Base-by-base conservation (phyloP, 2,797 vertebrate species). In the Megaceryle alcyon region DNA sequence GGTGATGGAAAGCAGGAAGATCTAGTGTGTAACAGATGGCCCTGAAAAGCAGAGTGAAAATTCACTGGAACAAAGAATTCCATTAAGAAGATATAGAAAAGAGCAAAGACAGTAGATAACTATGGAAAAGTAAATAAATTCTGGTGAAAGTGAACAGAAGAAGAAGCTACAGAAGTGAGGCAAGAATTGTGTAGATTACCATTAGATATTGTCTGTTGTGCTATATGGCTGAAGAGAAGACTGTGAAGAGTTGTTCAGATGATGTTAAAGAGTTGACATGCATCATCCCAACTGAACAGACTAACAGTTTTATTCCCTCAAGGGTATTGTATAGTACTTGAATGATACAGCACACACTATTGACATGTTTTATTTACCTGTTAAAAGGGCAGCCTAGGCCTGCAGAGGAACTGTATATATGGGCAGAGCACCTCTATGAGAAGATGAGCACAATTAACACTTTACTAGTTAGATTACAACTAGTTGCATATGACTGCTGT, bases 331-430 rank as follows among this genome's bases (percentile, higher is more conserved):
- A 21, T 66, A 31, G 18, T 14, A 10, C 37, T 22, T 33, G 16
- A 63, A 48, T 23, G 22, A 21, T 19, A 15, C 1, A 1, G 4
- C 29, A 53, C 10, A 22, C 5, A 4, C 10, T 43, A 12, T 22
- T 48, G 39, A 51, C 16, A 15, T 18, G 21, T 7, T 72, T 43
- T 63, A 37, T 26, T 48, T 59, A 9, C 14, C 20, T 28, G 18
- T 26, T 57, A 33, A 68, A 77, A 85, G 26, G 29, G 14, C 37
- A 72, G 43, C 33, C 26, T 73, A 51, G 51, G n/a, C 29, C 12
- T 37, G 19, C 3, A 4, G 4, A 64, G 14, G 23, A 81, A 18
- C 23, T 68, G 35, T 41, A 8, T 17, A 29, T 13, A 31, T 3
- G 1, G 53, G 22, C 41, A 84, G 13, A 77, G 14, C 1, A 2